These are phyloP conservation scores for Drosophila erecta DNA, from an alignment of 1,140 invertebrate species.

Conservation along the genomic window DNA sequence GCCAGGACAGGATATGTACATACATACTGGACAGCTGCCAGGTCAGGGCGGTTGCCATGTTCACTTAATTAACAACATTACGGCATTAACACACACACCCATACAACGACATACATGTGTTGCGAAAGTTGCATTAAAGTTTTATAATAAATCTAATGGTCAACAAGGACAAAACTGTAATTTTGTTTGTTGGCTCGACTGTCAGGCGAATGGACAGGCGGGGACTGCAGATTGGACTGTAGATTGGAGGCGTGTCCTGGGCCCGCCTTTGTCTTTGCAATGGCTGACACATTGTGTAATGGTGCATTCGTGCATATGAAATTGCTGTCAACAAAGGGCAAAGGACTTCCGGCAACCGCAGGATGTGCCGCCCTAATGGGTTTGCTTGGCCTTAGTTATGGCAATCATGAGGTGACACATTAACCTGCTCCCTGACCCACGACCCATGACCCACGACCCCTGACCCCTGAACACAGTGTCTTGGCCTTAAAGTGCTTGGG, in stretches of 20 bases:
- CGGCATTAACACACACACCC: constrained; percentile 43
- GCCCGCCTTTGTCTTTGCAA: constrained; percentile 47
- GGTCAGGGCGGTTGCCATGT: constrained; percentile 39
- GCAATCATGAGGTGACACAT: constrained; percentile 53
- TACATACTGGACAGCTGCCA: constrained; percentile 37
- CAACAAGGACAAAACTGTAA: constrained; percentile 59
- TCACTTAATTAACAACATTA: constrained; percentile 75
- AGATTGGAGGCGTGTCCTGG: constrained; percentile 8
- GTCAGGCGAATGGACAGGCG: background rate
- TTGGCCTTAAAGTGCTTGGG: constrained; percentile 63
- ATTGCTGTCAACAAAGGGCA: constrained; percentile 67
- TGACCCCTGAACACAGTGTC: constrained; percentile 4
- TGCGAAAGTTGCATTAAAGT: constrained; percentile 44
- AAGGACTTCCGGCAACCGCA: constrained; percentile 47
- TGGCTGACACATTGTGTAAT: constrained; percentile 52
- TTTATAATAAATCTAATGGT: constrained; percentile 57
- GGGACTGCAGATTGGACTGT: background rate
- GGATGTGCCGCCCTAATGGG: constrained; percentile 74
- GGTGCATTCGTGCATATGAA: constrained; percentile 77
- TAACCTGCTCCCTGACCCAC: constrained; percentile 1
- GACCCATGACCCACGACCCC: background rate
- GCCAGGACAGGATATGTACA: constrained; percentile 18
- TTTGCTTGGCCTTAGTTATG: constrained; percentile 58
- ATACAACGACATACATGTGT: background rate
- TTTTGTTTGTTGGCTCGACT: constrained; percentile 52